A percentile compares a stretch with the other conserved stretches of the same genome.
phyloP scores from a whole-genome alignment of 2,113 vertebrate species.

The Apaloderma vittatum region DNA sequence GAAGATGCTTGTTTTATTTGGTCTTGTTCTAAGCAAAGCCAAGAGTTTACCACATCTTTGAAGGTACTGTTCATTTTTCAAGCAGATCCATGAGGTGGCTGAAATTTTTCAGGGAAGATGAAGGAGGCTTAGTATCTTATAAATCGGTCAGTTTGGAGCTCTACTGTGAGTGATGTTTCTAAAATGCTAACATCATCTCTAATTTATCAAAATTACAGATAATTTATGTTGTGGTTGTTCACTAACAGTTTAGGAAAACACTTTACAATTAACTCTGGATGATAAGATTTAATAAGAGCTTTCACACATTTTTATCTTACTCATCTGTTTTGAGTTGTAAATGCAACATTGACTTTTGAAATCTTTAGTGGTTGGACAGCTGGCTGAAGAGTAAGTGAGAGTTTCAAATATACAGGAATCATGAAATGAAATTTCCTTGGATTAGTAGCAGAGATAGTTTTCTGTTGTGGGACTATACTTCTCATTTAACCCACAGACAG shows the following conservation, averaged over 20 bases:
- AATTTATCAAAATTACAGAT: conserved; percentile 65
- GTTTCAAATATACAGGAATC: background rate
- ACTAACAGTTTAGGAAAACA: conserved; percentile 55
- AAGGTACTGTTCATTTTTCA: background rate
- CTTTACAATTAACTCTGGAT: conserved; percentile 47
- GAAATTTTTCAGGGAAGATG: conserved; percentile 39
- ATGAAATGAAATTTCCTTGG: conserved; percentile 30
- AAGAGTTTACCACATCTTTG: background rate
- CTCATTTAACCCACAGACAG: background rate
- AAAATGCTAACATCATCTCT: conserved; percentile 62
- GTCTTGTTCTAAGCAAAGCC: background rate
- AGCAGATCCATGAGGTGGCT: conserved; percentile 25
- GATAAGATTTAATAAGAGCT: conserved; percentile 27
- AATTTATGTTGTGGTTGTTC: conserved; percentile 60
- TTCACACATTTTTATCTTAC: conserved; percentile 57
- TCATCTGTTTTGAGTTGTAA: conserved; percentile 62
- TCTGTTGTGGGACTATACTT: conserved; percentile 44
- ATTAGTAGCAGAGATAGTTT: conserved; percentile 37
- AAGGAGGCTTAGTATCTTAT: conserved; percentile 24
- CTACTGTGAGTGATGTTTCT: conserved; percentile 51
- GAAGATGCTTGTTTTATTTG: background rate
- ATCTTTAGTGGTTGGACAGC: conserved; percentile 39
- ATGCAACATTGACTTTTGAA: conserved; percentile 40
- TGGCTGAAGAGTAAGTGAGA: conserved; percentile 64
- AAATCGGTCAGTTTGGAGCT: conserved; percentile 23